These are phyloP conservation scores for Drosophila borborema DNA, from an alignment of 2,888 invertebrate genomes.

Conservation along the genomic window DNA sequence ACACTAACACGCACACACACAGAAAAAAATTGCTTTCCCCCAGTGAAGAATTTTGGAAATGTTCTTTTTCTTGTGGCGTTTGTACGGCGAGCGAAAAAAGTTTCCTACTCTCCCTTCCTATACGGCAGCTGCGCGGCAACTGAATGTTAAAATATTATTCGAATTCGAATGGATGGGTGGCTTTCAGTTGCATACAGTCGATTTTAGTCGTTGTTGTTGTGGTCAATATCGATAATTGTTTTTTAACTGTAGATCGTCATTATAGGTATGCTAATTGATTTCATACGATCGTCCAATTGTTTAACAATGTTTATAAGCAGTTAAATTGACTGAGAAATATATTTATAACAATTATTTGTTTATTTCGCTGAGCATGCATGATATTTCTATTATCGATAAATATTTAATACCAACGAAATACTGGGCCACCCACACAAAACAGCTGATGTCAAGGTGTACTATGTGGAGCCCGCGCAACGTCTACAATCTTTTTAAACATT, in stretches of 20 bases:
- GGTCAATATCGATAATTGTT: constrained; percentile 42
- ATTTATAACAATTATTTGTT: constrained; percentile 1
- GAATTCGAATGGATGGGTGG: constrained; percentile 57
- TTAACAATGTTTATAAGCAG: neutral
- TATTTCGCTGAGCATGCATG: neutral
- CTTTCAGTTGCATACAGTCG: constrained; percentile 42
- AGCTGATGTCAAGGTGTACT: constrained; percentile 23
- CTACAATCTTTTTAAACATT: constrained; percentile 7
- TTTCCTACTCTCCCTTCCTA: constrained; percentile 66
- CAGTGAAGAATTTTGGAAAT: constrained; percentile 69
- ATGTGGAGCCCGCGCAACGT: constrained; percentile 8
- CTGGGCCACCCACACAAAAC: constrained; percentile 17
- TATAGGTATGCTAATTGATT: neutral
- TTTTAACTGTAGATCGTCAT: neutral
- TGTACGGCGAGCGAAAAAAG: constrained; percentile 61
- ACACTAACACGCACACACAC: constrained; percentile 75
- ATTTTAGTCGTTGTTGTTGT: constrained; percentile 27
- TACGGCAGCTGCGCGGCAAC: constrained; percentile 77
- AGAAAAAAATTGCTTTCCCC: constrained; percentile 75
- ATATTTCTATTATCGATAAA: constrained; percentile 18
- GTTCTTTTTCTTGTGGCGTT: constrained; percentile 69
- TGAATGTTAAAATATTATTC: constrained; percentile 64
- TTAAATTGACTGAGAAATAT: neutral
- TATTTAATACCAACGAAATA: constrained; percentile 19
- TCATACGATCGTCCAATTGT: neutral